A percentile compares a stretch with the other conserved stretches of the same genome.
phyloP scores from a whole-genome alignment of 1,140 invertebrate species.

The Thaumatotibia leucotreta region DNA sequence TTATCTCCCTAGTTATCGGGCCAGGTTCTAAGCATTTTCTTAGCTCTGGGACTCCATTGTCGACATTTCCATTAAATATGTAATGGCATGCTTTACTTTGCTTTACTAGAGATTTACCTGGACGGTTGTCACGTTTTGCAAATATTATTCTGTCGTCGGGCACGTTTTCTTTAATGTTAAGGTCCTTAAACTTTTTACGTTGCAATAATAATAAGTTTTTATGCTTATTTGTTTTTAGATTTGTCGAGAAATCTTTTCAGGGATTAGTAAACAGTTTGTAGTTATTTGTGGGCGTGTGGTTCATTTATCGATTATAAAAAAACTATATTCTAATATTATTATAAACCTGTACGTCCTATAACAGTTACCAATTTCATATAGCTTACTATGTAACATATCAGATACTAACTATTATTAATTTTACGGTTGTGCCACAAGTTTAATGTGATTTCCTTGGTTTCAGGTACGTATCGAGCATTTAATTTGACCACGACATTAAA shows the following conservation, averaged over 20 bases:
- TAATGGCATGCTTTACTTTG: neutral
- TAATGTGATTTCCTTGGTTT: neutral
- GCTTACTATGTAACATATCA: conserved; percentile 18
- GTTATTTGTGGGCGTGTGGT: too few species aligned
- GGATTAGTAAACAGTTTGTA: too few species aligned
- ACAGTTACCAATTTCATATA: neutral
- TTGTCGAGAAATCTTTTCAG: too few species aligned
- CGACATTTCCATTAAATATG: neutral
- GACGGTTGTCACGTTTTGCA: neutral
- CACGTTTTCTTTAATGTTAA: neutral
- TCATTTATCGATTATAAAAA: too few species aligned
- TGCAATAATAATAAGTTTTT: too few species aligned
- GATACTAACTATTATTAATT: conserved; percentile 25
- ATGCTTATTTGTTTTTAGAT: too few species aligned
- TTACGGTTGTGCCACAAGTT: conserved; percentile 22
- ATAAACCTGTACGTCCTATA: too few species aligned
- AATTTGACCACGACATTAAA: neutral
- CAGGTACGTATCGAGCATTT: neutral
- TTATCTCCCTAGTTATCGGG: neutral
- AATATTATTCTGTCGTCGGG: neutral
- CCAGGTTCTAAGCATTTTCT: neutral
- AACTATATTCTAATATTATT: too few species aligned
- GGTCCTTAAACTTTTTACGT: neutral
- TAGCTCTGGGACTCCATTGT: neutral
- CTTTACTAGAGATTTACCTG: neutral